Evolutionary conservation across 2,797 vertebrate species (phyloP).

Genomic region (Falco peregrinus): DNA sequence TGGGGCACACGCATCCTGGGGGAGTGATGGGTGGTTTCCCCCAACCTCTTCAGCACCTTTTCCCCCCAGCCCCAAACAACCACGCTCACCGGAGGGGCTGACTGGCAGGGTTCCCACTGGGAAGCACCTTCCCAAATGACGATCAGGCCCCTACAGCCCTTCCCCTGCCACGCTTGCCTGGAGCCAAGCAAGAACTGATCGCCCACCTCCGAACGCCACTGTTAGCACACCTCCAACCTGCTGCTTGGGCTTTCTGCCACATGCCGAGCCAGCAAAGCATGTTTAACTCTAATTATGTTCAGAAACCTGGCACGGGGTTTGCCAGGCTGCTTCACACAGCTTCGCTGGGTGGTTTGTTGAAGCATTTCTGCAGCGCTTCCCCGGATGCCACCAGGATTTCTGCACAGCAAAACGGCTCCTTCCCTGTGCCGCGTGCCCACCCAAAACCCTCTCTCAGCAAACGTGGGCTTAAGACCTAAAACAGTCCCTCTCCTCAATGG

Average conservation of each 20-base stretch:
- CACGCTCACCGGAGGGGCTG: accelerated
- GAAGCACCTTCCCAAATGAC: background rate
- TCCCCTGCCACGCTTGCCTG: accelerated
- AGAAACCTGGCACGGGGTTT: background rate
- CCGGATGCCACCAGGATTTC: background rate
- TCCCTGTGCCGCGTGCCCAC: background rate
- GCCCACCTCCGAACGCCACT: accelerated
- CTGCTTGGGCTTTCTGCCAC: background rate
- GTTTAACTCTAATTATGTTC: accelerated
- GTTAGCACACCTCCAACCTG: background rate
- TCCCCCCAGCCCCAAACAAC: accelerated
- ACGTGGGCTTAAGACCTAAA: background rate
- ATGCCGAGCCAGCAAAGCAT: background rate
- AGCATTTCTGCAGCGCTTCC: background rate
- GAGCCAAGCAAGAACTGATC: background rate
- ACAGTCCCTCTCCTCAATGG: background rate
- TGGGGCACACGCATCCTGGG: accelerated
- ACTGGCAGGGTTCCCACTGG: background rate
- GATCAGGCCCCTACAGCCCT: background rate
- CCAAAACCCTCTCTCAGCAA: background rate
- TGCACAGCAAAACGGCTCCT: background rate
- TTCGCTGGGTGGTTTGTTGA: background rate
- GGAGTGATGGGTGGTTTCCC: accelerated
- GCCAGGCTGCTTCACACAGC: background rate
- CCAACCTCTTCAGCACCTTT: background rate